Evolutionary conservation across 1,140 invertebrate species (phyloP).

Genomic region (Drosophila pectinifera): DNA sequence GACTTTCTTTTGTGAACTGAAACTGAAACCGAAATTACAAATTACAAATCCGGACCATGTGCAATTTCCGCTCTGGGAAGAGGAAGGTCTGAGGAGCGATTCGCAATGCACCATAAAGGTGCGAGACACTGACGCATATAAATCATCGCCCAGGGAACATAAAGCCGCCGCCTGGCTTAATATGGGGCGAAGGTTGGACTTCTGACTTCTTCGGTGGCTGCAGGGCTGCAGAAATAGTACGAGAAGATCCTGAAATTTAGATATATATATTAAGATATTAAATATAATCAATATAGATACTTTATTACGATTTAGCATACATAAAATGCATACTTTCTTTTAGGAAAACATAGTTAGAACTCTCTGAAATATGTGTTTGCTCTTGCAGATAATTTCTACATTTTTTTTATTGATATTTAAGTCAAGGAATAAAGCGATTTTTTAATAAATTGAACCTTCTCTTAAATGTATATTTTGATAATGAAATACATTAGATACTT

Average conservation of each 20-base stretch:
- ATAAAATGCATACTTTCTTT: background rate
- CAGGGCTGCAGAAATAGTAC: slow-evolving; percentile 21
- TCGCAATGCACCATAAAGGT: slow-evolving; percentile 64
- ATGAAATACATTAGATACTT: too few species aligned
- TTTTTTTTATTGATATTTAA: background rate
- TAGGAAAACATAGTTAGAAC: too few species aligned
- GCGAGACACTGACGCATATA: slow-evolving; percentile 30
- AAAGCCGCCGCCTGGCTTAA: slow-evolving; percentile 28
- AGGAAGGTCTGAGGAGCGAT: slow-evolving; percentile 44
- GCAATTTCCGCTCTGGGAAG: slow-evolving; percentile 63
- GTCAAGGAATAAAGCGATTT: background rate
- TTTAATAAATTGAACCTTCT: too few species aligned
- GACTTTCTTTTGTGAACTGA: slow-evolving; percentile 70
- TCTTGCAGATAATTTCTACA: too few species aligned
- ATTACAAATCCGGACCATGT: slow-evolving; percentile 36
- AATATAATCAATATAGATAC: too few species aligned
- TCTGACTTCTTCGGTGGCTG: slow-evolving; percentile 36
- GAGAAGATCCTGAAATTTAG: background rate
- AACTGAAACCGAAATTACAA: slow-evolving; percentile 52
- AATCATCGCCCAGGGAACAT: slow-evolving; percentile 50
- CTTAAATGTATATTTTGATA: too few species aligned
- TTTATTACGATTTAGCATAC: too few species aligned
- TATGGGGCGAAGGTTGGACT: slow-evolving; percentile 17
- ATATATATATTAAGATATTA: background rate
- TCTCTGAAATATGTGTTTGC: too few species aligned